Evolutionary conservation across 1,140 invertebrate species (phyloP).

Genomic region (Chrysopa pallens): DNA sequence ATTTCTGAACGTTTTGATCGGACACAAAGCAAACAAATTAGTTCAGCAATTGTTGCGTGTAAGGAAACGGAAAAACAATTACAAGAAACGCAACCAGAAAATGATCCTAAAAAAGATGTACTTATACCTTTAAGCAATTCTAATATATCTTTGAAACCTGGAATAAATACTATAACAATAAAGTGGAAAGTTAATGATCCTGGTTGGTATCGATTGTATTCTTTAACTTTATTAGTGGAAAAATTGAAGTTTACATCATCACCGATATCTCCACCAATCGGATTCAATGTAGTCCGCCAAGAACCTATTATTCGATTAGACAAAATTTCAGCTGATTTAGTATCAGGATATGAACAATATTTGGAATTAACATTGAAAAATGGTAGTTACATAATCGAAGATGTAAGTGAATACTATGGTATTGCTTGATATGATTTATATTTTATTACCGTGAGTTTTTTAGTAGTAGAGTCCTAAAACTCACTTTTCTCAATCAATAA

Average conservation of each 20-base stretch:
- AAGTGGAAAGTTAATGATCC: conserved; percentile 36
- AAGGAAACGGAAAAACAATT: conserved; percentile 30
- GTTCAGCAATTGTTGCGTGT: conserved; percentile 41
- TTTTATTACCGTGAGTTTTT: too few relatives aligned
- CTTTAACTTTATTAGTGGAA: conserved; percentile 37
- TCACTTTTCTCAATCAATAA: too few relatives aligned
- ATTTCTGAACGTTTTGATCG: conserved; percentile 54
- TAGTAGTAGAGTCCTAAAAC: too few relatives aligned
- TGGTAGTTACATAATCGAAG: conserved; percentile 32
- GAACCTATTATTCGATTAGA: conserved; percentile 30
- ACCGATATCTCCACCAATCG: conserved; percentile 24
- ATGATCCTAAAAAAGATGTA: background rate
- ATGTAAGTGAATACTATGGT: too few relatives aligned
- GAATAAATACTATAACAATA: conserved; percentile 48
- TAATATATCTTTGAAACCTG: conserved; percentile 42
- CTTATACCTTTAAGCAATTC: background rate
- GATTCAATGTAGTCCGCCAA: conserved; percentile 34
- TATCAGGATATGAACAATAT: conserved; percentile 48
- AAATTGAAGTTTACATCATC: conserved; percentile 29
- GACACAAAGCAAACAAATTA: conserved; percentile 59
- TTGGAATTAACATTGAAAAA: conserved; percentile 46
- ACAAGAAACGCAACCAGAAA: conserved; percentile 3
- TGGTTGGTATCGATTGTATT: conserved; percentile 37
- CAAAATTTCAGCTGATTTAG: conserved; percentile 32
- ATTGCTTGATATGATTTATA: too few relatives aligned